These are phyloP conservation scores for Eupithecia centaureata DNA, from an alignment of 2,888 invertebrate genomes.

Conservation along the genomic window DNA sequence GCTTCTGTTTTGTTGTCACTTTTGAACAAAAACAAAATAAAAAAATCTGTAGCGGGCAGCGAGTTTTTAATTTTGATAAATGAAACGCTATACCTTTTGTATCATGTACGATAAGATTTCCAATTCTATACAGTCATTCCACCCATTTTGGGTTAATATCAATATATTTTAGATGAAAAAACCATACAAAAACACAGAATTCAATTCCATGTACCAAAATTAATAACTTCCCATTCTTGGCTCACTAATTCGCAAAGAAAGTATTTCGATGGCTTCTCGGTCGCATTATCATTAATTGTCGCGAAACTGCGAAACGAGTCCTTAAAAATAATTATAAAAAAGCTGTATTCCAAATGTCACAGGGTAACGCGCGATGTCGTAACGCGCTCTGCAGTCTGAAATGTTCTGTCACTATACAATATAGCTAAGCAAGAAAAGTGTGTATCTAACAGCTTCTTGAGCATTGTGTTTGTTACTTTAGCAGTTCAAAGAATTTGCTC, in stretches of 20 bases:
- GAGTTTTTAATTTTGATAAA: too few species aligned
- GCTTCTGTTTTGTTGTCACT: too few species aligned
- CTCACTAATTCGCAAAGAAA: slow-evolving; percentile 4
- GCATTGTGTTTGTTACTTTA: neutral
- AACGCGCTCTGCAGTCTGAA: neutral
- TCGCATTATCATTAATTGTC: slow-evolving; percentile 16
- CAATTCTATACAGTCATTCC: too few species aligned
- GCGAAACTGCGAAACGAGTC: slow-evolving; percentile 16
- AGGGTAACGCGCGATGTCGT: neutral
- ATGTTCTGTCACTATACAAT: neutral
- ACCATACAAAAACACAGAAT: neutral
- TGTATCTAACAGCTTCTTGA: neutral
- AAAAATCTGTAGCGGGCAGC: too few species aligned
- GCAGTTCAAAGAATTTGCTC: neutral
- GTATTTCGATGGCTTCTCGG: slow-evolving; percentile 12
- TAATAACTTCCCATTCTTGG: neutral
- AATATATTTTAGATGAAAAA: neutral
- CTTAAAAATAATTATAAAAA: slow-evolving; percentile 19
- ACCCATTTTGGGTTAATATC: neutral
- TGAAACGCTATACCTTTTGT: too few species aligned
- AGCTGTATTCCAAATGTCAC: neutral
- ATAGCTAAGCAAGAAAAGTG: neutral
- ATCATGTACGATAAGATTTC: neutral
- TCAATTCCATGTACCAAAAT: neutral
- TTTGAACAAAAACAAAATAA: too few species aligned